phyloP scores from a whole-genome alignment of 2,797 vertebrate species.

The Liasis olivaceus region DNA sequence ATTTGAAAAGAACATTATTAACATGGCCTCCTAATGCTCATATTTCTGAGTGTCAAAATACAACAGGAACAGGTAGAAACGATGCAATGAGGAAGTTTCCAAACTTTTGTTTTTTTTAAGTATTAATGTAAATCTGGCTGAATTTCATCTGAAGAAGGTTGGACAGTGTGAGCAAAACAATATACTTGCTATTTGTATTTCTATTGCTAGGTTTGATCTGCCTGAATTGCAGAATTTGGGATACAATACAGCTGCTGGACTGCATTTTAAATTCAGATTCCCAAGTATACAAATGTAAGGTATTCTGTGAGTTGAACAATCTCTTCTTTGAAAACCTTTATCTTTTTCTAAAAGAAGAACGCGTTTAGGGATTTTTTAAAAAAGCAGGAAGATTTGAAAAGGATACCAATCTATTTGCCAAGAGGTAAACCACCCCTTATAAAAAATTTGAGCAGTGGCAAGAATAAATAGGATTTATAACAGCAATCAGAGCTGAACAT shows the following conservation, averaged over 20 bases:
- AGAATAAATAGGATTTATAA: neutral
- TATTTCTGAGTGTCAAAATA: neutral
- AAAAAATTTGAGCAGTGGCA: neutral
- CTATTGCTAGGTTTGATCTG: neutral
- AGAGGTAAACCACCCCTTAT: neutral
- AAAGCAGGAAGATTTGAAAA: neutral
- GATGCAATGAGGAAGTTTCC: neutral
- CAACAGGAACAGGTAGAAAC: neutral
- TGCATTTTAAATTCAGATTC: neutral
- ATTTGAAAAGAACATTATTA: neutral
- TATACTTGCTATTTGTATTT: neutral
- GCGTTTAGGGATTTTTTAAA: neutral
- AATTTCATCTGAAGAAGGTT: neutral
- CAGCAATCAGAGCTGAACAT: neutral
- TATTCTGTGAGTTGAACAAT: neutral
- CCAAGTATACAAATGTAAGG: neutral
- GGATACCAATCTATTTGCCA: neutral
- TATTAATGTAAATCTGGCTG: neutral
- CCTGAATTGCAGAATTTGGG: neutral
- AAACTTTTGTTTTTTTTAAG: neutral
- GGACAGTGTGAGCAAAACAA: neutral
- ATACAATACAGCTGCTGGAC: neutral
- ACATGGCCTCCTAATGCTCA: neutral
- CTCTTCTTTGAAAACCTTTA: neutral
- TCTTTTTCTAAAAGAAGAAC: neutral